phyloP scores from a whole-genome alignment of 2,113 vertebrate species.

The Candoia aspera region DNA sequence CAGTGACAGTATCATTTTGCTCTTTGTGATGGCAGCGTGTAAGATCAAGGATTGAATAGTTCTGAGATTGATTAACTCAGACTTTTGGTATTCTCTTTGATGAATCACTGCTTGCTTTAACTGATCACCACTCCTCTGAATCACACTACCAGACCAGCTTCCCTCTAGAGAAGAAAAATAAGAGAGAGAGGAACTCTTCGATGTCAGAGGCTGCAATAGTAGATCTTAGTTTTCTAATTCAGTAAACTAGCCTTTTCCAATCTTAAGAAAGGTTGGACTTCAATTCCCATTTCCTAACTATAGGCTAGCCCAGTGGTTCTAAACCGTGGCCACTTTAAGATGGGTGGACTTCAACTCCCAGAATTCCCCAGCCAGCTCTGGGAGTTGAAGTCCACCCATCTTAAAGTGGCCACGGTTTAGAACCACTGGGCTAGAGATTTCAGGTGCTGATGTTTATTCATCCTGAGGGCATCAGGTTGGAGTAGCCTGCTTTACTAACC shows the following conservation, averaged over 20 bases:
- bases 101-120: neutral
- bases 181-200: neutral
- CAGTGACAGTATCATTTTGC: neutral
- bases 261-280: no score
- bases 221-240: neutral
- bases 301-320: no score
- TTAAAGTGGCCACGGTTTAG: no score
- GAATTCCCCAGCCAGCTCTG: no score
- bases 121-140: neutral
- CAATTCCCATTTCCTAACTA: no score
- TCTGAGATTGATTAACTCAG: neutral
- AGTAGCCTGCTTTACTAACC: neutral
- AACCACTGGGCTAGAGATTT: neutral
- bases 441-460: neutral
- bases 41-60: neutral
- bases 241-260: neutral
- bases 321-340: no score
- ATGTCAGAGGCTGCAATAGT: neutral
- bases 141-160: neutral
- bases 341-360: no score
- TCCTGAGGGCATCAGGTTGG: neutral
- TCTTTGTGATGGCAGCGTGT: neutral
- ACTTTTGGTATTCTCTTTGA: neutral
- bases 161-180: neutral
- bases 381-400: no score